phyloP scores from a whole-genome alignment of 2,888 invertebrate genomes.

The Miltochrista miniata region DNA sequence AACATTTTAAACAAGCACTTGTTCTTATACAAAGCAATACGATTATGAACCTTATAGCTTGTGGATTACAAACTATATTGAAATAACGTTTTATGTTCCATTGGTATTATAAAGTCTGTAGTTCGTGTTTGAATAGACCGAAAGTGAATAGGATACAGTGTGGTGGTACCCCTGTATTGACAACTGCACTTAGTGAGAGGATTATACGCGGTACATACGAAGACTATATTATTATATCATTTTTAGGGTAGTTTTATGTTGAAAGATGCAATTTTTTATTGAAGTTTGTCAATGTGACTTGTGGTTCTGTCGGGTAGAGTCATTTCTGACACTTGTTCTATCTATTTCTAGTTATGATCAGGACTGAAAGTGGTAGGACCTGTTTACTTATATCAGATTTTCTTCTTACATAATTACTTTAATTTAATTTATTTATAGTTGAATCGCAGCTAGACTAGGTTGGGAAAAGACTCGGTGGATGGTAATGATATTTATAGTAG shows the following conservation, averaged over 20 bases:
- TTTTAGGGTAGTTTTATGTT: conserved; percentile 45
- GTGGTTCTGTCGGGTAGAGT: too few relatives aligned
- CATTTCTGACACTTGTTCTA: too few relatives aligned
- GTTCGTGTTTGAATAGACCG: conserved; percentile 63
- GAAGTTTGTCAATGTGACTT: too few relatives aligned
- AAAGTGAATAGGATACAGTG: conserved; percentile 49
- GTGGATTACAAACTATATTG: conserved; percentile 11
- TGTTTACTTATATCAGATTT: too few relatives aligned
- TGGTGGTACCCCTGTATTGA: conserved; percentile 62
- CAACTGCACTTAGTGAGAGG: conserved; percentile 72
- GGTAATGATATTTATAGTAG: too few relatives aligned
- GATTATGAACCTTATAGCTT: conserved; percentile 19
- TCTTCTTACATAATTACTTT: too few relatives aligned
- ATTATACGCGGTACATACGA: conserved; percentile 58
- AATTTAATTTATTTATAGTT: too few relatives aligned
- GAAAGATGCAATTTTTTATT: background rate
- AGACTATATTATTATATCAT: conserved; percentile 39
- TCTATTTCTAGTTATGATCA: too few relatives aligned
- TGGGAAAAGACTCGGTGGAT: too few relatives aligned
- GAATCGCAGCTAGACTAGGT: too few relatives aligned
- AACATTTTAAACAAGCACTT: conserved; percentile 4
- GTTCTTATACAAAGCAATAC: background rate
- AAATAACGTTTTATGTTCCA: background rate
- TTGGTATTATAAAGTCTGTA: conserved; percentile 20
- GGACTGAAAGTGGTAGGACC: too few relatives aligned